A percentile compares a stretch with the other conserved stretches of the same genome.
Conservation (phyloP, 2,113 vertebrate genomes). For the Cyanocitta stelleri region DNA sequence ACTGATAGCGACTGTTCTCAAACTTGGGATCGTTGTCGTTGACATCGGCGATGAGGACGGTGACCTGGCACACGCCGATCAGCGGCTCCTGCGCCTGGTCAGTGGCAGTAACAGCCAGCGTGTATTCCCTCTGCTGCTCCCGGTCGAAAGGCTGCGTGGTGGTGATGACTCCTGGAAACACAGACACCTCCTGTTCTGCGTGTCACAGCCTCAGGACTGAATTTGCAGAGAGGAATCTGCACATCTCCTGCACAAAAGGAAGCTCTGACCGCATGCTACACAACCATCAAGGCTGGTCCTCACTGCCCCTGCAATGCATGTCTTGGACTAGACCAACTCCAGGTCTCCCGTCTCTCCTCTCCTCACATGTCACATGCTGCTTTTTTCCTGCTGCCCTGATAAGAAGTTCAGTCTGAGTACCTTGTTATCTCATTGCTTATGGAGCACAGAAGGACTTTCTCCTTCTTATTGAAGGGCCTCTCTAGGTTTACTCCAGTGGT, state of each 20-base stretch:
- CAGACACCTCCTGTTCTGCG: neutral
- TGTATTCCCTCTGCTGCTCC: slow-evolving; percentile 80
- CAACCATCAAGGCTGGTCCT: neutral
- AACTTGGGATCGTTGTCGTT: slow-evolving; percentile 90
- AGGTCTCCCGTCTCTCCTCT: neutral
- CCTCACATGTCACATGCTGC: neutral
- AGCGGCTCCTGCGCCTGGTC: slow-evolving; percentile 84
- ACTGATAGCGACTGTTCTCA: slow-evolving; percentile 86
- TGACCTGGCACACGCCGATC: slow-evolving; percentile 83
- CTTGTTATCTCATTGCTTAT: neutral
- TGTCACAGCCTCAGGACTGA: neutral
- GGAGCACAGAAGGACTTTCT: neutral
- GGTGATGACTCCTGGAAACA: slow-evolving; percentile 77
- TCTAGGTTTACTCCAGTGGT: neutral
- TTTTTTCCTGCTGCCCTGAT: neutral
- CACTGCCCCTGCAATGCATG: fast-evolving
- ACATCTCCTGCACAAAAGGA: neutral
- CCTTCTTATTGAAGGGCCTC: neutral
- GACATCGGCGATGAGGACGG: slow-evolving; percentile 76
- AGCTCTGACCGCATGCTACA: fast-evolving
- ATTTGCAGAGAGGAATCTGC: neutral
- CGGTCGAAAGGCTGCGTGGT: slow-evolving; percentile 81
- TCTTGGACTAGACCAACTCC: neutral
- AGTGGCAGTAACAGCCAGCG: slow-evolving; percentile 80
- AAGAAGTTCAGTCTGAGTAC: neutral